Conservation (phyloP, 2,113 vertebrate genomes). For the Bufo gargarizans region DNA sequence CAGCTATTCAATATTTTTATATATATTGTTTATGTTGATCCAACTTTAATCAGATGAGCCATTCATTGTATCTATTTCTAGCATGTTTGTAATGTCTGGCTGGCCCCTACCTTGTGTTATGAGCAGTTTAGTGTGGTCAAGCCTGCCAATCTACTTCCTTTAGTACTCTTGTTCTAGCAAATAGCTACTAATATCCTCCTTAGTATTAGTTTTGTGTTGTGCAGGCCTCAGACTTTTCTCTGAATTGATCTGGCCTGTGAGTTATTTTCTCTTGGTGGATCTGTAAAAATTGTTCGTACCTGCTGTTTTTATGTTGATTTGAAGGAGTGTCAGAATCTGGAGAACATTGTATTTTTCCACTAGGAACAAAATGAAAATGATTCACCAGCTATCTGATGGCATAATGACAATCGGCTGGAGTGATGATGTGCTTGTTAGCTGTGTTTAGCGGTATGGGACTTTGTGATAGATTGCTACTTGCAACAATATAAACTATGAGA, state of each 20-base stretch:
- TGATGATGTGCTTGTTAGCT: conserved; percentile 53
- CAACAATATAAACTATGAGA: conserved; percentile 46
- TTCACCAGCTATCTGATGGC: conserved; percentile 29
- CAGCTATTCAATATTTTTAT: too few relatives aligned
- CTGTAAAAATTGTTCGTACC: conserved; percentile 33
- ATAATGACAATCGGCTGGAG: conserved; percentile 41
- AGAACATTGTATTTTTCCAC: conserved; percentile 53
- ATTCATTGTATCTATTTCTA: too few relatives aligned
- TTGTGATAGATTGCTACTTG: conserved; percentile 33
- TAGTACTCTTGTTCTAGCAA: too few relatives aligned
- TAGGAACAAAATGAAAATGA: conserved; percentile 55
- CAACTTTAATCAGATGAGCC: too few relatives aligned
- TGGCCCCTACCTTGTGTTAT: too few relatives aligned
- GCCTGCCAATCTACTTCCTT: too few relatives aligned
- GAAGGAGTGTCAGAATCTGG: conserved; percentile 33
- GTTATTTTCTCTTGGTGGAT: background rate
- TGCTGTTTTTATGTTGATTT: conserved; percentile 51
- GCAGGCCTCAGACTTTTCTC: background rate
- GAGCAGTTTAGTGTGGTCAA: too few relatives aligned
- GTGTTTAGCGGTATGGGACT: conserved; percentile 51
- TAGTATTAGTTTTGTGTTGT: background rate
- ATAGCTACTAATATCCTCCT: background rate
- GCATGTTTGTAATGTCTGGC: too few relatives aligned
- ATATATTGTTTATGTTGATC: too few relatives aligned
- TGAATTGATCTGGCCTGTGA: background rate